These are phyloP conservation scores for Fulmarus glacialis DNA, from an alignment of 2,113 vertebrate species.

Conservation along the genomic window DNA sequence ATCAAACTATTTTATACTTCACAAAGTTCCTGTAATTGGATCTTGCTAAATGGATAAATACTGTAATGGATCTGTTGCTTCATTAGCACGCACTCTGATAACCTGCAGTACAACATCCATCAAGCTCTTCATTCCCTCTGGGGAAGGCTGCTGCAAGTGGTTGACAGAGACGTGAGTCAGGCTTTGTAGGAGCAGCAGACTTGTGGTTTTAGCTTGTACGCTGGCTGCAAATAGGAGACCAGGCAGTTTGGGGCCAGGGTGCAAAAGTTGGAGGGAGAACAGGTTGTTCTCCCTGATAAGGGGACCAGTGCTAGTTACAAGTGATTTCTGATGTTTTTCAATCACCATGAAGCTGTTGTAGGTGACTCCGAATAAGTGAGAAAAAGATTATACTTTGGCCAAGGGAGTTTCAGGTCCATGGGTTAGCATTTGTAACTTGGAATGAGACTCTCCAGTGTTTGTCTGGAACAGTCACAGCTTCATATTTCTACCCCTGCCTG, in stretches of 20 bases:
- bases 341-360: not conserved
- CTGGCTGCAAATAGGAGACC: not conserved
- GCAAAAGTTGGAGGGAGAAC: not conserved
- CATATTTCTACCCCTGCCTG: not conserved
- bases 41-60: not conserved
- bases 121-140: not conserved
- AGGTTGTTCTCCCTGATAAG: not conserved
- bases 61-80: slow-evolving; percentile 1
- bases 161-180: not conserved
- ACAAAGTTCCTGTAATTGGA: slow-evolving; percentile 19
- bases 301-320: not conserved
- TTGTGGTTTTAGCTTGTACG: not conserved
- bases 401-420: not conserved
- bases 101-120: slow-evolving; percentile 22
- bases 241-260: not conserved
- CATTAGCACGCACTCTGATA: not conserved
- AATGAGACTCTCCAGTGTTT: not conserved
- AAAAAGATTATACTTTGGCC: not conserved
- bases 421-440: not conserved
- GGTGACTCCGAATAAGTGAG: rapidly evolving
- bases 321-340: not conserved
- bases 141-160: not conserved
- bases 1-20: slow-evolving; percentile 16
- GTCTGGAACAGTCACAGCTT: not conserved
- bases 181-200: not conserved